A percentile compares a stretch with the other conserved stretches of the same genome.
Evolutionary conservation across 2,113 vertebrate genomes (phyloP).

Genomic region (Scomber scombrus): DNA sequence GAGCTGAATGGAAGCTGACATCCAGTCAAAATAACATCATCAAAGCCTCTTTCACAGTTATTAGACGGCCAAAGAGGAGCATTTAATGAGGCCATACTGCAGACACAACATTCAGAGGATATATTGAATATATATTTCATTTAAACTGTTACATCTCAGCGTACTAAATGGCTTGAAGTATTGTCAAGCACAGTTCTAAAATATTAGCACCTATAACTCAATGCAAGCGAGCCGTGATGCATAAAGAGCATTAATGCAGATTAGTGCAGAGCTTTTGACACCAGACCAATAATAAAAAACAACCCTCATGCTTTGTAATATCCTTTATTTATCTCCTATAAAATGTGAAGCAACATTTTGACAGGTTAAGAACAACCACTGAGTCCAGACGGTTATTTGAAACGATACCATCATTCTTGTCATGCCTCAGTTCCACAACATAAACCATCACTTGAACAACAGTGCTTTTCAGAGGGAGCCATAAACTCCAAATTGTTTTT

Average conservation of each 20-base stretch:
- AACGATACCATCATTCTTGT: background rate
- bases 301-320: background rate
- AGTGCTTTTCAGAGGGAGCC: slow-evolving; percentile 10
- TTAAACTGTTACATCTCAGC: background rate
- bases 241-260: background rate
- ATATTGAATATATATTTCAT: slow-evolving; percentile 11
- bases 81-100: slow-evolving; percentile 16
- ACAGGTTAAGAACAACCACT: slow-evolving; percentile 25
- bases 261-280: background rate
- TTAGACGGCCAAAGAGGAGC: slow-evolving; percentile 19
- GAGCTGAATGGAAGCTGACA: slow-evolving; percentile 52
- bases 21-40: slow-evolving; percentile 37
- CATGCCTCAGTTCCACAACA: slow-evolving; percentile 28
- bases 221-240: background rate
- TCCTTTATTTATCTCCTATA: slow-evolving; percentile 14
- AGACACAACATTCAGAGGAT: slow-evolving; percentile 9
- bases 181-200: background rate
- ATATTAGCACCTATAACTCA: background rate
- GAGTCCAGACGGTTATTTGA: slow-evolving; percentile 20
- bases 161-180: too few species aligned
- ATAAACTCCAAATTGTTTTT: slow-evolving; percentile 40
- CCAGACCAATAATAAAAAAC: slow-evolving; percentile 9
- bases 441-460: slow-evolving; percentile 14
- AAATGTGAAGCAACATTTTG: slow-evolving; percentile 12
- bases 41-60: slow-evolving; percentile 5